Percentiles rank a stretch among this genome's conserved stretches.
phyloP scores from a whole-genome alignment of 1,140 invertebrate genomes.

The Acromyrmex charruanus region DNA sequence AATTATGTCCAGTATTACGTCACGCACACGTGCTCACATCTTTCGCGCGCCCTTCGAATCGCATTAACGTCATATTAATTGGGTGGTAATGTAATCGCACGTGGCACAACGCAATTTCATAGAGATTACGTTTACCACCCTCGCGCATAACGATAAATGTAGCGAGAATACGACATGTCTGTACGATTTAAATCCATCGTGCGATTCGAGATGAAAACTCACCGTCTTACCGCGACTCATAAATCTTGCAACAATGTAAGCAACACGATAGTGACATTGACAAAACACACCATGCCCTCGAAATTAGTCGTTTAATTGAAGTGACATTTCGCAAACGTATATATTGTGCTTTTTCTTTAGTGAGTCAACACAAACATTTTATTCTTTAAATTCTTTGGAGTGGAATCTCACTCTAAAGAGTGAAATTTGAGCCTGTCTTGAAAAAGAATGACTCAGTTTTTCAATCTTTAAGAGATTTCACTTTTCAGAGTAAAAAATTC shows the following conservation, averaged over 20 bases:
- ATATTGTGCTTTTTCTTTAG: too few relatives aligned
- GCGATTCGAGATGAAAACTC: background rate
- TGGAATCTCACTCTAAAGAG: too few relatives aligned
- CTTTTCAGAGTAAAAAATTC: too few relatives aligned
- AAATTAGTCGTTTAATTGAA: conserved; percentile 70
- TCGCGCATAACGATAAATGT: conserved; percentile 1
- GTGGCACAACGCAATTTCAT: conserved; percentile 52
- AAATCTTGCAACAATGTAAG: conserved; percentile 55
- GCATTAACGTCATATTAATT: conserved; percentile 57
- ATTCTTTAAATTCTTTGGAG: too few relatives aligned
- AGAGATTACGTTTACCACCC: conserved; percentile 67
- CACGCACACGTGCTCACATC: conserved; percentile 32
- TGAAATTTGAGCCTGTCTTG: too few relatives aligned
- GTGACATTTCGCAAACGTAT: conserved; percentile 20
- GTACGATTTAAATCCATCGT: conserved; percentile 47
- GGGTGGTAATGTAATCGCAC: conserved; percentile 49
- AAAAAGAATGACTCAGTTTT: too few relatives aligned
- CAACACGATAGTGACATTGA: background rate
- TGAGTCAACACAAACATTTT: too few relatives aligned
- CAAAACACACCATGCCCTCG: background rate
- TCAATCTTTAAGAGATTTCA: too few relatives aligned
- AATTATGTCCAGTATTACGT: conserved; percentile 38
- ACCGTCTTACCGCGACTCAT: conserved; percentile 40
- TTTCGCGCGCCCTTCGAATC: conserved; percentile 33
- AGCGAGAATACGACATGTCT: conserved; percentile 8